phyloP scores from a whole-genome alignment of 1,140 invertebrate species.

The Pseudoatta argentina region DNA sequence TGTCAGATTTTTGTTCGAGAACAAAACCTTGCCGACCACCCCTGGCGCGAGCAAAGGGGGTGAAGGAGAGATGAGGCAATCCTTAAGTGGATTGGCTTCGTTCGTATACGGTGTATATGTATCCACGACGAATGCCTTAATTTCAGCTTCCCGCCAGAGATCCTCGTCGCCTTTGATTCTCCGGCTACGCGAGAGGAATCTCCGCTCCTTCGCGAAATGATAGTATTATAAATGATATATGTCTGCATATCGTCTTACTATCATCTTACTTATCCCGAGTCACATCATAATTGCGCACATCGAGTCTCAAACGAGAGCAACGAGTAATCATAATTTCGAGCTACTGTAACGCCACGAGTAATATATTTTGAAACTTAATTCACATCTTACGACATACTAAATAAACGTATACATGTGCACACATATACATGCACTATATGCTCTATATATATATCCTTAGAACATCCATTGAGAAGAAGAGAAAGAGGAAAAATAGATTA shows the following conservation, averaged over 20 bases:
- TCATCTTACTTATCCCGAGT: not conserved
- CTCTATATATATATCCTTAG: not conserved
- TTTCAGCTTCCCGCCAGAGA: slow-evolving; percentile 43
- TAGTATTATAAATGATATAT: not conserved
- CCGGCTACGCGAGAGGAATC: not conserved
- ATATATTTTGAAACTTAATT: not conserved
- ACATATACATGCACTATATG: not conserved
- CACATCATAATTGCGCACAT: not conserved
- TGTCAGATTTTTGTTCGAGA: slow-evolving; percentile 86
- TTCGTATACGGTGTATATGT: slow-evolving; percentile 63
- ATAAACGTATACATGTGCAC: not conserved
- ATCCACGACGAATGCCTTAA: slow-evolving; percentile 72
- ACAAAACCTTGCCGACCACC: slow-evolving; percentile 80
- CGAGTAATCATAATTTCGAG: not conserved
- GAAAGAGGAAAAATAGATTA: not conserved
- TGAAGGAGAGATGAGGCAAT: slow-evolving; percentile 30
- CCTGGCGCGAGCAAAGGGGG: slow-evolving; percentile 54
- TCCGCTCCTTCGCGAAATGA: slow-evolving; percentile 26
- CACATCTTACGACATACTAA: not conserved
- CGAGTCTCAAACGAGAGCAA: not conserved
- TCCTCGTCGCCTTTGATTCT: slow-evolving; percentile 55
- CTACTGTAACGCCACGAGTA: not conserved
- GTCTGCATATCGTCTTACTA: slow-evolving; percentile 8
- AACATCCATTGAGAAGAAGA: not conserved
- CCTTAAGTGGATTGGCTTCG: slow-evolving; percentile 86